Conservation (phyloP, 2,113 vertebrate species). For the Apteryx owenii region DNA sequence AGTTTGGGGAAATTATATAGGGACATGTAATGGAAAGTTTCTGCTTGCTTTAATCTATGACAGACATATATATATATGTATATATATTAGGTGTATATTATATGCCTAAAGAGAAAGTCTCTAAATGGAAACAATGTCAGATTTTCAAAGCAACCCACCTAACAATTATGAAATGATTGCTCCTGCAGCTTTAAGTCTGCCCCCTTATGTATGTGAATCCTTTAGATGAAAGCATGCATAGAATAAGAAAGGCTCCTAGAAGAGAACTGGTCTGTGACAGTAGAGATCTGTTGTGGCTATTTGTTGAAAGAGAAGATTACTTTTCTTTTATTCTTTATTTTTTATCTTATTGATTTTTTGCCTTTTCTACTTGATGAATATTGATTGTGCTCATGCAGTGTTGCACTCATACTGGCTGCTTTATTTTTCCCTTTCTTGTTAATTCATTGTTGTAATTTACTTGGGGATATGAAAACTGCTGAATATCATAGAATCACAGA, state of each 20-base stretch:
- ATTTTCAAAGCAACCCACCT: not conserved
- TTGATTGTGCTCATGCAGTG: constrained; percentile 26
- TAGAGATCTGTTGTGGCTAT: not conserved
- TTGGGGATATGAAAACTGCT: constrained; percentile 23
- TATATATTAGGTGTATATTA: not conserved
- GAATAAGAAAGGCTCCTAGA: not conserved
- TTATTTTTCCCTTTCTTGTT: constrained; percentile 51
- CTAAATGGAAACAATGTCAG: not conserved
- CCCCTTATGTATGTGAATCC: not conserved
- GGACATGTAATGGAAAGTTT: not conserved
- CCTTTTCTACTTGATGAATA: constrained; percentile 66
- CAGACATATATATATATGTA: not conserved
- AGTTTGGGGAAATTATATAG: not conserved
- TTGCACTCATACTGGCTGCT: constrained; percentile 9
- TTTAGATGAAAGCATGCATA: not conserved
- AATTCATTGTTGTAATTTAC: constrained; percentile 37
- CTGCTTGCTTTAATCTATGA: not conserved
- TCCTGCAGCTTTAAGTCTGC: not conserved
- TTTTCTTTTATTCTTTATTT: constrained; percentile 55
- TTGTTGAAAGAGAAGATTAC: constrained; percentile 29
- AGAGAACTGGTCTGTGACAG: not conserved
- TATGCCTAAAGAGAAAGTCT: not conserved
- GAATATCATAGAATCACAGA: constrained; percentile 12
- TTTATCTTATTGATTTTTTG: constrained; percentile 63
- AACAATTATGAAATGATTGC: not conserved